A percentile compares a stretch with the other conserved stretches of the same genome.
phyloP scores from a whole-genome alignment of 1,140 invertebrate genomes.

The Magallana ariakensis region DNA sequence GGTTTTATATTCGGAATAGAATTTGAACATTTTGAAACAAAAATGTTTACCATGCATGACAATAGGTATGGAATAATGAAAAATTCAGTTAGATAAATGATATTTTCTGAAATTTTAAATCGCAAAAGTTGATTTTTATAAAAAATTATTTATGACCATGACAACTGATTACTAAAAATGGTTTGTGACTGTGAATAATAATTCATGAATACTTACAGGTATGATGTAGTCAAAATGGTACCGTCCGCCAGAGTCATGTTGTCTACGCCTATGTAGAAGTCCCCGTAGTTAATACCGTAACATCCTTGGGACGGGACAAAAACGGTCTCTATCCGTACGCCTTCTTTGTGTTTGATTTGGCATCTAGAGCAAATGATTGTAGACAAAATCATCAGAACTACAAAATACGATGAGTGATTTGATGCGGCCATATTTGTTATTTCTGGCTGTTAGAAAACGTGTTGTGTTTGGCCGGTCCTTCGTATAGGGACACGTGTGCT shows the following conservation, averaged over 20 bases:
- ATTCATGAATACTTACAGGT: not conserved
- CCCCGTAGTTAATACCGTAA: not conserved
- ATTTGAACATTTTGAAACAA: no score
- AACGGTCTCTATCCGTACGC: not conserved
- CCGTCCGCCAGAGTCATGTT: not conserved
- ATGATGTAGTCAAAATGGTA: not conserved
- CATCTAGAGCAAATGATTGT: not conserved
- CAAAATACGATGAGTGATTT: not conserved
- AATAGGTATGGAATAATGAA: no score
- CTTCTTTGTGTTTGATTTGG: not conserved
- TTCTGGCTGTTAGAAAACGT: not conserved
- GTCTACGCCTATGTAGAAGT: not conserved
- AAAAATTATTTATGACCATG: no score
- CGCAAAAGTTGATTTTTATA: no score
- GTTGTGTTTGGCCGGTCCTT: not conserved
- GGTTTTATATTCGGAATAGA: no score
- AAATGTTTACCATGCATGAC: no score
- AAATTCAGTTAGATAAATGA: no score
- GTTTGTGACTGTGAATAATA: no score
- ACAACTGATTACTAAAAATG: no score
- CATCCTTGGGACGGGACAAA: not conserved
- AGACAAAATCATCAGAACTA: not conserved
- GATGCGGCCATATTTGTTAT: not conserved
- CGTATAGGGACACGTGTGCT: no score
- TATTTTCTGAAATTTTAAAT: no score